A percentile compares a stretch with the other conserved stretches of the same genome.
Conservation (phyloP, 2,888 invertebrate genomes). For the Globia sparganii region DNA sequence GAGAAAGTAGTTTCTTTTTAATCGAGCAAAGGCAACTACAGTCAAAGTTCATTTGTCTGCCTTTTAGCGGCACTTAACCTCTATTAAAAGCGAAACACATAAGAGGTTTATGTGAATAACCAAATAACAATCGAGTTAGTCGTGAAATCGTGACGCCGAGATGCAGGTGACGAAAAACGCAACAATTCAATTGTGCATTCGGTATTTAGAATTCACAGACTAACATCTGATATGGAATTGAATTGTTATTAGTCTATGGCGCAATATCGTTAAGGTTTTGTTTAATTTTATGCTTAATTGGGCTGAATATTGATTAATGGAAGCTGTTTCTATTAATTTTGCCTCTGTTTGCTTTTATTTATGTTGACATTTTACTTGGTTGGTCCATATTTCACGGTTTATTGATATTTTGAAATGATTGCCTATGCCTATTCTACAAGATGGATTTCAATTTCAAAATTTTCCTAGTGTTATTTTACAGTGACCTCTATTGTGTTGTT, state of each 20-base stretch:
- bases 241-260: conserved; percentile 64
- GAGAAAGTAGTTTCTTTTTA: conserved; percentile 54
- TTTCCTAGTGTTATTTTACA: not conserved
- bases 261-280: conserved; percentile 51
- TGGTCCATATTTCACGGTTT: conserved; percentile 33
- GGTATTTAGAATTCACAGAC: conserved; percentile 67
- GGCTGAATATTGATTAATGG: conserved; percentile 48
- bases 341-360: conserved; percentile 35
- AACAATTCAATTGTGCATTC: conserved; percentile 75
- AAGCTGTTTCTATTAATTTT: conserved; percentile 33
- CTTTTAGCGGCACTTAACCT: conserved; percentile 71
- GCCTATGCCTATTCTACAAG: not conserved
- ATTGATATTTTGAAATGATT: conserved; percentile 14
- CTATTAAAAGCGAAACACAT: conserved; percentile 70
- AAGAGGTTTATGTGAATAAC: conserved; percentile 69
- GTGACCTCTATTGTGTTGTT: not conserved
- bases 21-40: conserved; percentile 45
- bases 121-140: conserved; percentile 71
- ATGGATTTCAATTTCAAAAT: conserved; percentile 2
- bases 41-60: conserved; percentile 66
- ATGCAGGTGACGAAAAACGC: conserved; percentile 79
- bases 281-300: conserved; percentile 58
- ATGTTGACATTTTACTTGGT: conserved; percentile 27
- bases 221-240: conserved; percentile 67
- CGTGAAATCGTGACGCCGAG: conserved; percentile 75